Percentiles rank a stretch among this genome's conserved stretches.
These are phyloP conservation scores for Spondyliosoma cantharus DNA, from an alignment of 2,797 vertebrate genomes.

Conservation along the genomic window DNA sequence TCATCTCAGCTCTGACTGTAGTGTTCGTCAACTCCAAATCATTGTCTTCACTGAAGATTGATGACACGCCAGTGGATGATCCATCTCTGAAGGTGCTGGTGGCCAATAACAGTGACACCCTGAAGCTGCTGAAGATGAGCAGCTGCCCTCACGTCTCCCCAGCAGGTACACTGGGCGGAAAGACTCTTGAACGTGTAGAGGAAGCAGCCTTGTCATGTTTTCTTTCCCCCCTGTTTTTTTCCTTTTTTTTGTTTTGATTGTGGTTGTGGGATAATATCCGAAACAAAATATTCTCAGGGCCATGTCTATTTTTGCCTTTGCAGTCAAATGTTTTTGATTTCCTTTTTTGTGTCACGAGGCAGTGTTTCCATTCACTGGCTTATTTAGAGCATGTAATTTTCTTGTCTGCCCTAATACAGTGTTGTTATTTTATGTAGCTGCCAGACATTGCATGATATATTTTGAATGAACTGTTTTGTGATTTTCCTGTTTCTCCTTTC, in stretches of 20 bases:
- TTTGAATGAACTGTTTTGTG: conserved; percentile 19
- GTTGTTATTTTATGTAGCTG: conserved; percentile 15
- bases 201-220: neutral
- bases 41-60: conserved; percentile 96
- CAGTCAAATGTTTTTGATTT: conserved; percentile 11
- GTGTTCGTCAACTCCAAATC: conserved; percentile 99
- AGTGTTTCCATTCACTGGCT: neutral
- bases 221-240: neutral
- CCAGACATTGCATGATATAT: neutral
- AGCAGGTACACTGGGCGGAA: conserved; percentile 86
- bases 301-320: neutral
- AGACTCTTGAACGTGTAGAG: neutral
- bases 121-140: conserved; percentile 98
- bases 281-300: neutral
- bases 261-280: neutral
- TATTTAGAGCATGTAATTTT: conserved; percentile 31
- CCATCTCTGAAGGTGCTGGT: conserved; percentile 95
- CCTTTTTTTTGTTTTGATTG: neutral
- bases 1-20: conserved; percentile 98
- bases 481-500: conserved; percentile 3
- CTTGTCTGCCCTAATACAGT: neutral
- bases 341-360: neutral
- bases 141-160: conserved; percentile 99
- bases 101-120: conserved; percentile 97
- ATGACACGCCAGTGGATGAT: conserved; percentile 98